These are phyloP conservation scores for Diorhabda sublineata DNA, from an alignment of 1,140 invertebrate genomes.

Conservation along the genomic window DNA sequence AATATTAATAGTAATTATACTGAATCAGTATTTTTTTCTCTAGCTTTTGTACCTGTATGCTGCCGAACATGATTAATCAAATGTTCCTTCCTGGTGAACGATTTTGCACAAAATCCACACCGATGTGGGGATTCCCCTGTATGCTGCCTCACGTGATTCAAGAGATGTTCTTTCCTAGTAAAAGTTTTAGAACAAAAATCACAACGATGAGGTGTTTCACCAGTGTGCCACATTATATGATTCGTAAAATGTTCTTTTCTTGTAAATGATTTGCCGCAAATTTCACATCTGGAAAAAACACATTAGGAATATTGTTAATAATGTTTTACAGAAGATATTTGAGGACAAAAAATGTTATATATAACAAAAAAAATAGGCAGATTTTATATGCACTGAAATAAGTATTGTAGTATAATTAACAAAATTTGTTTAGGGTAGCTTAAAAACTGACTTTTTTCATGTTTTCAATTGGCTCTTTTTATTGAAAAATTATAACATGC, in stretches of 20 bases:
- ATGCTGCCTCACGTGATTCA: slow-evolving; percentile 80
- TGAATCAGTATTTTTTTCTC: background rate
- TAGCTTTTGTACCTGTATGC: slow-evolving; percentile 67
- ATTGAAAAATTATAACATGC: too few relatives aligned
- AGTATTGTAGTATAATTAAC: too few relatives aligned
- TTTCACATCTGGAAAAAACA: slow-evolving; percentile 63
- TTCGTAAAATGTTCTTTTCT: slow-evolving; percentile 82
- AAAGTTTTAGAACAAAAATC: slow-evolving; percentile 82
- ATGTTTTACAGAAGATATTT: background rate
- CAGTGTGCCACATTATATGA: slow-evolving; percentile 82
- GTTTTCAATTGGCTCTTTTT: too few relatives aligned
- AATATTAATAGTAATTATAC: background rate
- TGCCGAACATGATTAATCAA: slow-evolving; percentile 76
- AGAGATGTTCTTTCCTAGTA: slow-evolving; percentile 74
- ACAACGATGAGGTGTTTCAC: slow-evolving; percentile 81
- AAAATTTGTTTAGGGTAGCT: too few relatives aligned
- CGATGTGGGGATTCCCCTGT: slow-evolving; percentile 76
- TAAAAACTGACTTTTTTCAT: too few relatives aligned
- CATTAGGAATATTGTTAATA: background rate
- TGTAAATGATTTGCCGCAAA: slow-evolving; percentile 83
- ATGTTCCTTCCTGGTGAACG: slow-evolving; percentile 78
- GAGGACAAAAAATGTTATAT: background rate
- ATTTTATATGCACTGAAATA: too few relatives aligned
- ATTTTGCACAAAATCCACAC: slow-evolving; percentile 77
- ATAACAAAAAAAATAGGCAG: too few relatives aligned